Base-by-base conservation (phyloP, 2,113 vertebrate species). In the Spilogale gracilis region DNA sequence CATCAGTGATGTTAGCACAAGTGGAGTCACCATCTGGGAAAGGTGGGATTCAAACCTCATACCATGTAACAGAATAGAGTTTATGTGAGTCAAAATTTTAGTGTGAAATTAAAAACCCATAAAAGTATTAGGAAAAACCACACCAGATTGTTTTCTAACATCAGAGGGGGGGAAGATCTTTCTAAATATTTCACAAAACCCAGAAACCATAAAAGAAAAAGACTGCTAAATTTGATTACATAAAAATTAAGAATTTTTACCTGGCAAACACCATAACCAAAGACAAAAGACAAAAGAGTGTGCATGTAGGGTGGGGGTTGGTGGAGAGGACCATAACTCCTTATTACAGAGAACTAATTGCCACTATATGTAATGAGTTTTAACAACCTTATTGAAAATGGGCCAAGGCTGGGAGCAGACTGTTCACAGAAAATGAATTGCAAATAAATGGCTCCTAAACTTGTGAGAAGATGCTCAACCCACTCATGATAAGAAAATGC, bases 371-470 rank as follows among this genome's bases (percentile, higher is more conserved):
- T 52, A 58, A 48, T 84, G n/a, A 69, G 58, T 73, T 96, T 95
- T 71, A 86, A 78, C 48, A 89, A 78, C 30, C 54, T 92, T 89
- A 52, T 71, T 93, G 95, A 97, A 94, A 78, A 89, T 54, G 65
- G 54, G 86, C 86, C 85, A 88, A 92, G 78, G 71, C 92, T 86
- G 20, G 73, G 38, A 67, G 78, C 73, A 96, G 90, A 89, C 43
- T 95, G 50, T 96, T 89, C 43, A 94, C 48, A 82, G 56, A 79
- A 96, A 93, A 94, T 78, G 90, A 89, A 96, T 86, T 87, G 43
- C 87, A 97, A 92, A 87, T 95, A 97, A 92, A 87, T 95, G 83
- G 23, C 78, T 97, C 61, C 91, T 85, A 90, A 90, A 83, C 38
- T 83, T 92, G 21, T 48, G 87, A 63, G 84, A 93, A 84, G 81